Conservation (phyloP, 2,888 invertebrate genomes). For the Dysmachus trigonus region DNA sequence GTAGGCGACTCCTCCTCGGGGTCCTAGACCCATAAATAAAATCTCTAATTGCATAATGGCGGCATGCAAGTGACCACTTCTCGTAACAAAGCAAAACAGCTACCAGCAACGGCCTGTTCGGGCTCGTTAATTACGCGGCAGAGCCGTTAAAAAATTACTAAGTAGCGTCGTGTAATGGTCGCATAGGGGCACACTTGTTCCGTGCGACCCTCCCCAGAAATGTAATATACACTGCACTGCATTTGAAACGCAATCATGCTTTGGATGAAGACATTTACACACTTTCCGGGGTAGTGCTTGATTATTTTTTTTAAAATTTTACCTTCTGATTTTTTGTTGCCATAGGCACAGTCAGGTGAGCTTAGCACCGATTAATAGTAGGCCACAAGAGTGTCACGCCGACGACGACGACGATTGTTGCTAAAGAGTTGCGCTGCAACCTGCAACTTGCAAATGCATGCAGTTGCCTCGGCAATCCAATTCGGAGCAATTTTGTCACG, state of each 20-base stretch:
- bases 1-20: background rate
- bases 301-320: background rate
- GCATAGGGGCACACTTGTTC: background rate
- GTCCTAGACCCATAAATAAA: constrained; percentile 20
- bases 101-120: background rate
- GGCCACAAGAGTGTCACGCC: background rate
- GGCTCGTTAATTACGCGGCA: constrained; percentile 26
- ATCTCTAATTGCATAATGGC: constrained; percentile 30
- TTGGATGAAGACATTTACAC: constrained; percentile 34
- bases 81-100: constrained; percentile 6
- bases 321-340: background rate
- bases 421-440: background rate
- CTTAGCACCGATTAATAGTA: background rate
- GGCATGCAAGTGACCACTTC: constrained; percentile 34
- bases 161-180: constrained; percentile 14
- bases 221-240: background rate
- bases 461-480: background rate
- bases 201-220: background rate
- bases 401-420: background rate
- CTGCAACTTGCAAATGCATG: too few species aligned
- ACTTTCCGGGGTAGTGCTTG: constrained; percentile 13
- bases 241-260: constrained; percentile 15
- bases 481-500: constrained; percentile 23
- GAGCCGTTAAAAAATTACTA: constrained; percentile 32
- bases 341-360: background rate